These are phyloP conservation scores for Drosophila pachea DNA, from an alignment of 1,140 invertebrate genomes.

Conservation along the genomic window DNA sequence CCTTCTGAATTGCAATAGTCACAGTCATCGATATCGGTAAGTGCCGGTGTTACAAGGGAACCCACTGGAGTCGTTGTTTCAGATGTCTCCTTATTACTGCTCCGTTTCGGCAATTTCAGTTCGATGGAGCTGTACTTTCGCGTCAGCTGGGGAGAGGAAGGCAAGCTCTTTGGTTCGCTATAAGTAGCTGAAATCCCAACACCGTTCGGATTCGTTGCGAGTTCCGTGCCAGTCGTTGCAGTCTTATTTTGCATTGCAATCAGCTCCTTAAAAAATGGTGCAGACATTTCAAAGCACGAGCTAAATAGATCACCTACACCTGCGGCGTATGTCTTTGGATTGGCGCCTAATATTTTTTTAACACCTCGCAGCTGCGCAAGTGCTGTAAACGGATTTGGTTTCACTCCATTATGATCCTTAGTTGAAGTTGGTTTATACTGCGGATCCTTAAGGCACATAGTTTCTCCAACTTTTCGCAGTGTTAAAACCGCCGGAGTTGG, in stretches of 20 bases:
- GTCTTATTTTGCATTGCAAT: slow-evolving; percentile 59
- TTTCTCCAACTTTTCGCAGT: slow-evolving; percentile 84
- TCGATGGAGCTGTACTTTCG: slow-evolving; percentile 72
- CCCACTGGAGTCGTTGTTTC: slow-evolving; percentile 4
- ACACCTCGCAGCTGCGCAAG: slow-evolving; percentile 85
- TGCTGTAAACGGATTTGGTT: slow-evolving; percentile 85
- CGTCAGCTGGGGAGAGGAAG: slow-evolving; percentile 79
- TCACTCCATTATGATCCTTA: slow-evolving; percentile 78
- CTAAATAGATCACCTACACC: slow-evolving; percentile 83
- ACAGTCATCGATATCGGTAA: slow-evolving; percentile 56
- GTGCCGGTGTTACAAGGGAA: neutral
- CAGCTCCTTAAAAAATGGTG: slow-evolving; percentile 80
- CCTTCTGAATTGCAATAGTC: slow-evolving; percentile 66
- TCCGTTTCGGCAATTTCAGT: slow-evolving; percentile 57
- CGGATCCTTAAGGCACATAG: slow-evolving; percentile 88
- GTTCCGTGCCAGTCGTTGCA: slow-evolving; percentile 21
- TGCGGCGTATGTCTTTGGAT: slow-evolving; percentile 78
- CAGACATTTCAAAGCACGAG: slow-evolving; percentile 87
- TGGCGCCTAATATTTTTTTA: slow-evolving; percentile 87
- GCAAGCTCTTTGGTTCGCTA: slow-evolving; percentile 80
- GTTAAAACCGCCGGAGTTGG: slow-evolving; percentile 79
- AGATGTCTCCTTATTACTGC: slow-evolving; percentile 31
- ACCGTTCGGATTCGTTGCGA: slow-evolving; percentile 3
- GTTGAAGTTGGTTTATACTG: slow-evolving; percentile 84
- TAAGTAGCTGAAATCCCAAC: slow-evolving; percentile 20